Percentiles rank a stretch among this genome's conserved stretches.
Evolutionary conservation across 2,888 invertebrate species (phyloP).

Genomic region (Diaperis boleti): DNA sequence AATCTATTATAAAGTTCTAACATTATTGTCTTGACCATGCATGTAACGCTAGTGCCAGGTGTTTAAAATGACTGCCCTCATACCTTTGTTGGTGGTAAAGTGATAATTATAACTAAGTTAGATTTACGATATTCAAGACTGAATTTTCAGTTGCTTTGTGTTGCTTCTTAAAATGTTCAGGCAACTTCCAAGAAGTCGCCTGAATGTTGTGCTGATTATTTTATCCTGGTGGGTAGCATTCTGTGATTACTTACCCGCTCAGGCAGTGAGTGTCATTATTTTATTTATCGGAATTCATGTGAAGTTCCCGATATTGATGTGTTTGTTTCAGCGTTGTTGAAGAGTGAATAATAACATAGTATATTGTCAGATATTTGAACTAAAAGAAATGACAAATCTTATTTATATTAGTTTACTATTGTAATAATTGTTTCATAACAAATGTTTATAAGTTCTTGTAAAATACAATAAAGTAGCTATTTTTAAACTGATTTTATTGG

Average conservation of each 20-base stretch:
- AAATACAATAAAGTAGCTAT: constrained; percentile 40
- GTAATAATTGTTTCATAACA: constrained; percentile 33
- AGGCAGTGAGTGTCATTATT: constrained; percentile 1
- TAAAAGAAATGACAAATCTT: constrained; percentile 26
- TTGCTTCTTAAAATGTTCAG: constrained; percentile 5
- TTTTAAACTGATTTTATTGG: too few relatives aligned
- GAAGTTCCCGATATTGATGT: constrained; percentile 31
- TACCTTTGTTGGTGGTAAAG: not conserved
- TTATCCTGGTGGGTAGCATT: constrained; percentile 15
- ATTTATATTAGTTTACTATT: constrained; percentile 35
- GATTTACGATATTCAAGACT: constrained; percentile 9
- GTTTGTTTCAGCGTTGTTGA: constrained; percentile 21
- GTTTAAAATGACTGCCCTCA: constrained; percentile 16
- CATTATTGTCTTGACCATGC: constrained; percentile 2
- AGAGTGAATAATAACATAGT: constrained; percentile 24
- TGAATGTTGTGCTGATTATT: constrained; percentile 9
- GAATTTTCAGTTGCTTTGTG: constrained; percentile 8
- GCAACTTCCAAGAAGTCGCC: not conserved
- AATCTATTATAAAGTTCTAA: too few relatives aligned
- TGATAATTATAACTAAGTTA: constrained; percentile 1
- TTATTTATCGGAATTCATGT: constrained; percentile 30
- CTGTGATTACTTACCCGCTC: constrained; percentile 22
- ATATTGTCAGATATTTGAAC: constrained; percentile 26
- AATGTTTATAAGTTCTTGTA: constrained; percentile 35
- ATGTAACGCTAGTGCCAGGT: constrained; percentile 17